A percentile compares a stretch with the other conserved stretches of the same genome.
Evolutionary conservation across 1,140 invertebrate species (phyloP).

Genomic region (Bursaphelenchus mucronatus): DNA sequence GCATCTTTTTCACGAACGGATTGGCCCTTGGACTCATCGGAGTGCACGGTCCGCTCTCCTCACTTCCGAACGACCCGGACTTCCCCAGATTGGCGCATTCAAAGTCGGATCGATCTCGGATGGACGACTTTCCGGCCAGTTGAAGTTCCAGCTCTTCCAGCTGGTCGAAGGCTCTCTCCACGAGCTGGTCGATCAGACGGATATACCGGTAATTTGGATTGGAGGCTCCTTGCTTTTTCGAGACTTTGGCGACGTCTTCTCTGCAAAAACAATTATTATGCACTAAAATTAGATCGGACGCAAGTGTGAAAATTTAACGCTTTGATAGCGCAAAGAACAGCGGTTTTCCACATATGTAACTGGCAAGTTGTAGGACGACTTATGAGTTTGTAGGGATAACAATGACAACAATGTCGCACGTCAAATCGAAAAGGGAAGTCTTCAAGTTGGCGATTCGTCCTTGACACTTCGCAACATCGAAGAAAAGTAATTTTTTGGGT

Average conservation of each 20-base stretch:
- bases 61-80: neutral
- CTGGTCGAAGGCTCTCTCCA: neutral
- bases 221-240: conserved; percentile 14
- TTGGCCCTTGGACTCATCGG: neutral
- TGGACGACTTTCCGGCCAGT: neutral
- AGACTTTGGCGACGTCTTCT: conserved; percentile 13
- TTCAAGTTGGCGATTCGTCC: too few species aligned
- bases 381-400: too few species aligned
- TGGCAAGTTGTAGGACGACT: too few species aligned
- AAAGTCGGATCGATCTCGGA: conserved; percentile 9
- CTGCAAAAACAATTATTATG: conserved; percentile 6
- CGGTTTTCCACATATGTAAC: too few species aligned
- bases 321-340: too few species aligned
- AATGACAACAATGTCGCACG: too few species aligned
- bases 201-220: neutral
- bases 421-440: too few species aligned
- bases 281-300: neutral
- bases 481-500: too few species aligned
- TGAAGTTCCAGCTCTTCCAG: conserved; percentile 12
- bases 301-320: too few species aligned
- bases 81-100: conserved; percentile 5
- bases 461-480: too few species aligned
- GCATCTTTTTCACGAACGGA: conserved; percentile 5
- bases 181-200: conserved; percentile 11
- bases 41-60: neutral